Evolutionary conservation across 2,888 invertebrate genomes (phyloP), one percentile per base, ranked within the genome.

Genomic region (Sicus ferrugineus): DNA sequence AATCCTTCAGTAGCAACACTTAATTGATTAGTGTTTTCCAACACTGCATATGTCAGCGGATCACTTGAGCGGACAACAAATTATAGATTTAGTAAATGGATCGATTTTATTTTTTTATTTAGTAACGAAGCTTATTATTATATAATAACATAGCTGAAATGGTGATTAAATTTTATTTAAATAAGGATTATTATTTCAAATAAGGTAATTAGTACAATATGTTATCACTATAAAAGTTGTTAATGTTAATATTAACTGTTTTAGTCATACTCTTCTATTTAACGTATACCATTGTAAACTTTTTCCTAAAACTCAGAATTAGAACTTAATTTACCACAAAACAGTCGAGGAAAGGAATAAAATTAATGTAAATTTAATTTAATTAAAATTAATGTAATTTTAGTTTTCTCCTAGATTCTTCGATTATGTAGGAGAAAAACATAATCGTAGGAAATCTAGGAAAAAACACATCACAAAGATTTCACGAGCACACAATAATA

Each of bases 101-200:
- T 83, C 84, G 85, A 84, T 84, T 82, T 83, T 83, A 83, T 81
- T 62, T 66, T 54, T 67, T 54, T 34, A n/a, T n/a, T n/a, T n/a
- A n/a, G n/a, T n/a, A n/a, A n/a, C n/a, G n/a, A n/a, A n/a, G n/a
- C n/a, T n/a, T n/a, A n/a, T n/a, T n/a, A n/a, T n/a, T n/a, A n/a
- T n/a, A n/a, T n/a, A n/a, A n/a, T n/a, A n/a, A 26, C 28, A 28
- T 16, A 54, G 28, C 28, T 28, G 26, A 9, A 48, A 21, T 48
- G 19, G n/a, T 48, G 9, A 19, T 46, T n/a, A n/a, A n/a, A n/a
- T n/a, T n/a, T 42, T 42, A 42, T 42, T 42, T 42, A 42, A 16
- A 14, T 42, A 16, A 42, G 6, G 11, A 11, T 11, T 38, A 9
- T 38, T 38, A 38, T 6, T 11, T 38, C 6, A 38, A 9, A 9